Evolutionary conservation across 2,888 invertebrate species (phyloP), one percentile per base, ranked within the genome.

Genomic region (Spisula subtruncata): DNA sequence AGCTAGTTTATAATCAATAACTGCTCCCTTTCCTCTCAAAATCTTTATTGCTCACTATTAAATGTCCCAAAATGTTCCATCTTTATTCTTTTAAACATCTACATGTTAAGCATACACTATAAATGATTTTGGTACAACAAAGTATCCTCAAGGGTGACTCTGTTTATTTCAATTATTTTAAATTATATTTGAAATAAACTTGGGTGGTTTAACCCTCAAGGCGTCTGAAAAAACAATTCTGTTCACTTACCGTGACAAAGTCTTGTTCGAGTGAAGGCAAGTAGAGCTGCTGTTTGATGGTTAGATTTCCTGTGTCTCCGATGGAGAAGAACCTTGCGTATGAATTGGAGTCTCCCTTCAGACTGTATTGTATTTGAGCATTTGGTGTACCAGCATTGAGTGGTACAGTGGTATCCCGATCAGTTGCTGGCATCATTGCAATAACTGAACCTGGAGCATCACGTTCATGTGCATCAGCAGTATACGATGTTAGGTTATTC

Each of bases 321-420:
- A 95, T 90, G 29, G 90, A 90, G 87, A 95, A 94, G 90, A 89
- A 94, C 41, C 93, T 85, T 1, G 90, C 83, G 83, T 85, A 89
- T 14, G 92, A 91, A 81, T 85, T 88, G 20, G 60, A 25, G 83
- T 89, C 87, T 0, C 85, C 89, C 4, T 83, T 56, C 16, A 93
- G 60, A 0, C 51, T 48, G 86, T 92, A 95, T 18, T 80, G 41
- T 10, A 95, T 71, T 25, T 91, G 54, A 32, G 94, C 92, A 92
- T 95, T 95, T 8, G 95, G 94, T 32, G 94, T 94, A 93, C 94
- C 71, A n/a, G n/a, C 79, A 83, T 92, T 94, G 0, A 90, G 85
- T 20, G 82, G 60, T 20, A 80, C 86, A 20, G 83, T 35, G 12
- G 14, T 35, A 79, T 94, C 94, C n/a, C 29, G 29, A 87, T 94